Conservation (phyloP, 1,140 invertebrate species). For the Teleogryllus occipitalis region DNA sequence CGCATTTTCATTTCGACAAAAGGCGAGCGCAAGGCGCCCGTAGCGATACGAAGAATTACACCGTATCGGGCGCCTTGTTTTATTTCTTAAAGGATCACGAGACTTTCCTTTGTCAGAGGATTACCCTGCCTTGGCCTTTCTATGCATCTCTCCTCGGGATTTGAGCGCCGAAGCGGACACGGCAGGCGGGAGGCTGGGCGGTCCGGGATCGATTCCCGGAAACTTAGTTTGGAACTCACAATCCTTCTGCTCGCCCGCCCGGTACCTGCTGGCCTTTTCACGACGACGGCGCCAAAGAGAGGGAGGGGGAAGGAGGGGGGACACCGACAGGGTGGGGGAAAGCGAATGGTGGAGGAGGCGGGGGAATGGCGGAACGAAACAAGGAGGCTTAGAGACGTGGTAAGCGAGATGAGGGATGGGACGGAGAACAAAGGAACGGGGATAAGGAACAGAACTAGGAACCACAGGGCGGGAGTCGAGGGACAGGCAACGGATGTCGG, state of each 20-base stretch:
- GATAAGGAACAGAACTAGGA: not conserved
- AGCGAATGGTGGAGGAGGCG: not conserved
- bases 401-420: too few species aligned
- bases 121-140: not conserved
- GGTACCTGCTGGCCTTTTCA: not conserved
- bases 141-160: not conserved
- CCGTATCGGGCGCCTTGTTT: not conserved
- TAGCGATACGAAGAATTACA: too few species aligned
- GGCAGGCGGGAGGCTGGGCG: too few species aligned
- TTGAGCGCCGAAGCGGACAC: not conserved
- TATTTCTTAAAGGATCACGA: not conserved
- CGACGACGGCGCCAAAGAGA: not conserved
- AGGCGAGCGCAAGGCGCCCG: too few species aligned
- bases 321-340: not conserved
- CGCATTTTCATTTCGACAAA: too few species aligned
- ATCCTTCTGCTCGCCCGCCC: not conserved
- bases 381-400: too few species aligned
- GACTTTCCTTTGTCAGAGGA: not conserved
- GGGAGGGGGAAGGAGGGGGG: not conserved
- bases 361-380: not conserved
- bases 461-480: not conserved
- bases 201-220: not conserved
- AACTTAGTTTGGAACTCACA: not conserved
- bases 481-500: too few species aligned
- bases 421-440: not conserved